Evolutionary conservation across 2,113 vertebrate genomes (phyloP), one percentile per base, ranked within the genome.

Genomic region (Axis porcinus): DNA sequence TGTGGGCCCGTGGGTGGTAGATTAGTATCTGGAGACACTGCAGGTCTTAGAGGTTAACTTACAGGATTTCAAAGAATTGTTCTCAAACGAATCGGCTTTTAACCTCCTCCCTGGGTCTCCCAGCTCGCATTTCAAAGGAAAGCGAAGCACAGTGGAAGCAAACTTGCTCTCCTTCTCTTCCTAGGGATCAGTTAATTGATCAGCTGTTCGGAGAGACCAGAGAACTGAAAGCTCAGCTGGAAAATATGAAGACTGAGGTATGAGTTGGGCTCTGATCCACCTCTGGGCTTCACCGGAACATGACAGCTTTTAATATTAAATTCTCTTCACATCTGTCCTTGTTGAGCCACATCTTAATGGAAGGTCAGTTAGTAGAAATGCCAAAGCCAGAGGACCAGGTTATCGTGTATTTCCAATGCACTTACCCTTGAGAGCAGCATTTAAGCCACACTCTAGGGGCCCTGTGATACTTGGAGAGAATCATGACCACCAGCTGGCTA

Each of bases 181-280:
- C 64, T 98, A 99, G 99, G 98, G 99, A 99, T 96, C 98, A 99
- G 83, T 96, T 99, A 93, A 99, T 99, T 2, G 99, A 99, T 86
- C 99, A 99, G 93, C 99, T 99, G 67, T 99, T 99, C 0, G 97
- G 98, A 90, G 99, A 99, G 97, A 99, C 99, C 23, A 95, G 99
- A 62, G 98, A 98, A 8, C 99, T 99, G 55, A 99, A 99, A 89
- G 99, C 99, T 28, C 99, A 99, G 98, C 98, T 99, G 96, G 99
- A 99, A 91, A 99, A 98, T 60, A 98, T 99, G 98, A 99, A 99
- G 97, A 97, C 99, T 0, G 99, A 99, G 99, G 99, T 99, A 91
- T n/a, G 55, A 7, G 57, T 14, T 2, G 0, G 67, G 54, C 10
- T 27, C 60, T 10, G 50, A 3, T n/a, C 36, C 1, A 57, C 13